Percentiles rank a stretch among this genome's conserved stretches.
These are phyloP conservation scores for Pseudomyrmex pallidus DNA, from an alignment of 1,140 invertebrate species.

Conservation along the genomic window DNA sequence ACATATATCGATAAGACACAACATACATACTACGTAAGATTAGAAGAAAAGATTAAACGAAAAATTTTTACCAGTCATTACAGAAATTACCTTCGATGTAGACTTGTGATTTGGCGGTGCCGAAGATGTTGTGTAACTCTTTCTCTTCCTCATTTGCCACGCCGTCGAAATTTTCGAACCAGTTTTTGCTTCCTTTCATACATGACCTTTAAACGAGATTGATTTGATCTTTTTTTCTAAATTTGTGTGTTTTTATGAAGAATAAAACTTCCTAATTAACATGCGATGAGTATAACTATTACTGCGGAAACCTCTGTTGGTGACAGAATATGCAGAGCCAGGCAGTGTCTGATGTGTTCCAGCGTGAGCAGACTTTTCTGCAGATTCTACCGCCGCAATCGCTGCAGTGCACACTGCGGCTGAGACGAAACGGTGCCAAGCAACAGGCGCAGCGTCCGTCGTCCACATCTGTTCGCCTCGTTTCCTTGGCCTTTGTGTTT, in stretches of 20 bases:
- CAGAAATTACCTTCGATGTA: constrained; percentile 72
- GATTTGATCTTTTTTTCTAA: not conserved
- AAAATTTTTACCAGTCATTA: no score
- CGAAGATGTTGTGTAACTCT: constrained; percentile 62
- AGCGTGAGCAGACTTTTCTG: constrained; percentile 78
- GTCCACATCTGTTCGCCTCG: constrained; percentile 64
- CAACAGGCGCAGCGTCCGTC: constrained; percentile 81
- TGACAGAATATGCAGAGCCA: constrained; percentile 81
- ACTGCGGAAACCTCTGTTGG: constrained; percentile 77
- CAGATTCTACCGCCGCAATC: constrained; percentile 79
- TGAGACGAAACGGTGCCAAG: constrained; percentile 78
- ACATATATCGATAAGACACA: no score
- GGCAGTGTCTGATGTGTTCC: constrained; percentile 73
- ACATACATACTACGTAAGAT: no score
- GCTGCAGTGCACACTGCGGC: constrained; percentile 75
- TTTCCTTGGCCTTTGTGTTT: constrained; percentile 53
- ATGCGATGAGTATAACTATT: not conserved
- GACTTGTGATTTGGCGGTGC: constrained; percentile 73
- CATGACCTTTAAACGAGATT: constrained; percentile 71
- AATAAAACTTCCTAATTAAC: not conserved
- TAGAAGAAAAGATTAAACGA: no score
- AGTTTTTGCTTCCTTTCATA: constrained; percentile 75
- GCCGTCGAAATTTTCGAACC: constrained; percentile 74
- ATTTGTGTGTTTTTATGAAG: not conserved
- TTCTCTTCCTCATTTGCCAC: constrained; percentile 57